Evolutionary conservation across 2,888 invertebrate genomes (phyloP).

Genomic region (Phyllotreta striolata): DNA sequence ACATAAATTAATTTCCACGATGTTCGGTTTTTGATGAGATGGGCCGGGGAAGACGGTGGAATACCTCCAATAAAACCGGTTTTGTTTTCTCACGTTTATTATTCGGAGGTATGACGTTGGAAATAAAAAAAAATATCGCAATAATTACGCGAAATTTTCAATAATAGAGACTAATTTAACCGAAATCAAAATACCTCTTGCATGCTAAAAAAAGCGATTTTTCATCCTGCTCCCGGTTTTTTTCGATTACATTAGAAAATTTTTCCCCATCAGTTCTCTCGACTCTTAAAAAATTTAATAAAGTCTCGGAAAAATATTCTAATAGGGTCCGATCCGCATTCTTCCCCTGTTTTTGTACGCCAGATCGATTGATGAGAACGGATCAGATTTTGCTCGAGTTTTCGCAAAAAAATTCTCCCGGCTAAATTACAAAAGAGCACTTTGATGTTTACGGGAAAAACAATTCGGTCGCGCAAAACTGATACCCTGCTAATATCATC

Average conservation of each 20-base stretch:
- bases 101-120: too few relatives aligned
- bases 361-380: not conserved
- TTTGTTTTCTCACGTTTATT: too few relatives aligned
- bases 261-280: not conserved
- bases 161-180: too few relatives aligned
- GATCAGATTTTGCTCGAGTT: conserved; percentile 9
- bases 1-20: conserved; percentile 56
- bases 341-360: not conserved
- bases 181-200: too few relatives aligned
- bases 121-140: too few relatives aligned
- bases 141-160: too few relatives aligned
- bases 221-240: too few relatives aligned
- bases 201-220: too few relatives aligned
- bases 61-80: not conserved
- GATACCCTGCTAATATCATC: too few relatives aligned
- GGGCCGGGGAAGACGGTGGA: not conserved
- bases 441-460: conserved; percentile 3
- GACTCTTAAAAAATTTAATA: conserved; percentile 6
- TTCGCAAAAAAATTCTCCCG: not conserved
- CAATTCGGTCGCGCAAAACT: too few relatives aligned
- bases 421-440: conserved; percentile 6
- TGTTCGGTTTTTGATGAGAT: conserved; percentile 17
- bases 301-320: conserved; percentile 6
- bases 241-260: not conserved
- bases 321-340: conserved; percentile 10